Evolutionary conservation across 2,888 invertebrate genomes (phyloP), one percentile per base, ranked within the genome.

Genomic region (Cerastis rubricosa): DNA sequence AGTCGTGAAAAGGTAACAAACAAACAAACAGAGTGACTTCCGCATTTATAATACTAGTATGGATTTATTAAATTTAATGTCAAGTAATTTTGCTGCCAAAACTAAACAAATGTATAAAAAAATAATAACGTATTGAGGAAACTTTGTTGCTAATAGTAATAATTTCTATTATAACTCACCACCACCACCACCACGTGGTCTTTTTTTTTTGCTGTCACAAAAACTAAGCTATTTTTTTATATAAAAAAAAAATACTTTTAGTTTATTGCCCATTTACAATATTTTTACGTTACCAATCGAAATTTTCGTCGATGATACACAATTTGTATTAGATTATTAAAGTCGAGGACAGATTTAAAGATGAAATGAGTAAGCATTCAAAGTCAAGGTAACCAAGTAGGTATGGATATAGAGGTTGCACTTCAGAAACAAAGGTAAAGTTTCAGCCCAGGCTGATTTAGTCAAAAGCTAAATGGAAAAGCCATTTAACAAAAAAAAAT

Each of bases 401-500:
- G 14, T 7, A 22, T 12, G 9, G 9, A 68, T 68, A 68, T 6
- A n/a, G n/a, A 71, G 22, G 25, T 2, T 49, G 25, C 22, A 25
- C 14, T 51, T 22, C 17, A 43, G 49, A 59, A 43, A 19, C 25
- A 59, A 67, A 49, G 19, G 1, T 45, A 22, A n/a, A 51, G 59
- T 22, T 35, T 14, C 57, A 61, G 79, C 43, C 49, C 57, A 61
- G 79, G 51, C 49, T 35, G 78, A 61, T 49, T 45, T 22, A 4
- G 17, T 69, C 9, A 61, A 61, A 65, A 70, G 45, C 0, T 12
- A 0, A 17, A 51, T 25, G 0, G 0, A 51, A 35, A 78, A 25
- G 6, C 43, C 49, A 51, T 67, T 67, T 29, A 29, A 61, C 11
- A 25, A 19, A n/a, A 43, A 19, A 29, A 54, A 2, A 22, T 14